Base-by-base conservation (phyloP, 1,140 invertebrate genomes). In the Ephestia elutella region DNA sequence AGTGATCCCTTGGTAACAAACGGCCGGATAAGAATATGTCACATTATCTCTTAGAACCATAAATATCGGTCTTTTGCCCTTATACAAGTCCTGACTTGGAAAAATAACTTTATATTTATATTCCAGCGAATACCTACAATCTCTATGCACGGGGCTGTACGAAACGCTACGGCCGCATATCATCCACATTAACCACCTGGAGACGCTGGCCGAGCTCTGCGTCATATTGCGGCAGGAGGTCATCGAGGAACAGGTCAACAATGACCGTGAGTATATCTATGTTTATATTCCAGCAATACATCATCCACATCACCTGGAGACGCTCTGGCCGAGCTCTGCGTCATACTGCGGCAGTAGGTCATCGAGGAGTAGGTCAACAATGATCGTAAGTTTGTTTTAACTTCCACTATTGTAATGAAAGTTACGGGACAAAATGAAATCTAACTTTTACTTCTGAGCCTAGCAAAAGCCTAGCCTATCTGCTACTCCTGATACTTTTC, bases 151-250 rank as follows among this genome's bases (percentile, higher is more conserved):
- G 13, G 93, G 94, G 50, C 80, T 99, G 7, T 99, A 99, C 78
- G 98, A 99, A 78, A 93, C 93, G 0, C 85, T 99, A 57, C 90
- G 98, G n/a, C 98, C 99, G 0, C 93, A 96, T 56, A 95, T 99
- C 35, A 98, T 99, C 64, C 96, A 98, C 77, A 96, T 99, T 54
- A 97, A 98, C 81, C 98, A 99, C 89, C 90, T 99, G 70, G 98
- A 99, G 91, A 99, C 98, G 0, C 87, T 99, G 11, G 96, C 98
- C 0, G 98, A 99, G 87, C 93, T 99, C 18, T 99, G 98, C 79
- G 95, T 95, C 30, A 99, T 99, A 63, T 89, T 99, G 1, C 93
- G 94, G 53, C 92, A 96, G 49, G 98, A 99, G 90, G 97, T 99
- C 93, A 89, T 99, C 9, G 96, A 98, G 76, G 97, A 99, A 72